phyloP scores from a whole-genome alignment of 2,888 invertebrate species.

The Agapostemon virescens region DNA sequence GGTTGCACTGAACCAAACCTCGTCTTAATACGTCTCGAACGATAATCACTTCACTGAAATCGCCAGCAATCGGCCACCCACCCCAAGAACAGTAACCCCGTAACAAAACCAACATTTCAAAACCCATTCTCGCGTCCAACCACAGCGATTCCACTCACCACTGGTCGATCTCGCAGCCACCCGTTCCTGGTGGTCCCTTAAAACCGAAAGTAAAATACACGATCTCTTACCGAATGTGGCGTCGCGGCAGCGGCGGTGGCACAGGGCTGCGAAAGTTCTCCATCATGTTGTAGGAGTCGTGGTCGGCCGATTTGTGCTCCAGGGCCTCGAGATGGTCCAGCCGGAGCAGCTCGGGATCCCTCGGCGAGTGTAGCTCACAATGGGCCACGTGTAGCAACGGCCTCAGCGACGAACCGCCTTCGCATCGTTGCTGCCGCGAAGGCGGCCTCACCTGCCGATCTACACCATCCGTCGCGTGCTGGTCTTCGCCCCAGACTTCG shows the following conservation, averaged over 20 bases:
- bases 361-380: slow-evolving; percentile 78
- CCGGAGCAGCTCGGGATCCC: slow-evolving; percentile 77
- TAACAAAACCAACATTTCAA: not conserved
- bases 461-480: slow-evolving; percentile 73
- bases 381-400: slow-evolving; percentile 78
- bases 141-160: no score
- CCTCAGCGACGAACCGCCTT: slow-evolving; percentile 76
- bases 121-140: not conserved
- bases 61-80: no score
- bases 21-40: no score
- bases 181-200: no score
- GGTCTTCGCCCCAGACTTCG: slow-evolving; percentile 79
- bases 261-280: slow-evolving; percentile 79
- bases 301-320: slow-evolving; percentile 72
- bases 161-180: no score
- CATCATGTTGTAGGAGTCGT: slow-evolving; percentile 78
- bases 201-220: not conserved
- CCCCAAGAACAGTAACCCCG: no score
- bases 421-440: slow-evolving; percentile 75
- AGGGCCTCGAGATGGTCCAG: slow-evolving; percentile 78
- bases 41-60: no score
- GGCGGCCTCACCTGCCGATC: slow-evolving; percentile 71
- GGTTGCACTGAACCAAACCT: no score
- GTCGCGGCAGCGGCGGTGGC: slow-evolving; percentile 78
- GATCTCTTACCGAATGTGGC: slow-evolving; percentile 77